Base-by-base conservation (phyloP, 2,888 invertebrate genomes). In the Stratiomys singularior region DNA sequence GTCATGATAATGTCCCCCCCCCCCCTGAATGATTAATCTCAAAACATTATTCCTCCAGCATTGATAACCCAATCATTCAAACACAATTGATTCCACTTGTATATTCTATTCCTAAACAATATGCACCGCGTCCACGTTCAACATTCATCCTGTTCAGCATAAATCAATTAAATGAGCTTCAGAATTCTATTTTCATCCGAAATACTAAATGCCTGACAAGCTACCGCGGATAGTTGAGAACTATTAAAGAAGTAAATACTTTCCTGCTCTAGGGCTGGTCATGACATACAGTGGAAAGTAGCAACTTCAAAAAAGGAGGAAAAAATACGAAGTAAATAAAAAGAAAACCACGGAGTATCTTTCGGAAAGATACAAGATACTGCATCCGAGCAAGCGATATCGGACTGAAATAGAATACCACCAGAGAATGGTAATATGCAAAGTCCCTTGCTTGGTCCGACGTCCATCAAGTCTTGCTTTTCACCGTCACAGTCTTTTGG, bases 141-240 rank as follows among this genome's bases (percentile, higher is more conserved):
- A 60, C 5, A 18, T 23, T 25, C 69, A 69, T 69, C 69, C 69
- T 69, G 71, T 72, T 72, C 52, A 13, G 27, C 56, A 56, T 72
- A 72, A 72, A 72, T 72, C 71, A 72, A 52, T 52, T 72, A 72
- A 72, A 72, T 72, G 52, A 52, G 71, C 71, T 30, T 56, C 23
- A 30, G 71, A 72, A 72, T 72, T 52, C 71, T 72, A 72, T 72
- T 72, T 72, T 72, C 52, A 52, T 72, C 56, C 71, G n/a, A 52
- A 18, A 28, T 7, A 25, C 60, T 28, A 30, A 30, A 18, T 27
- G 56, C 30, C 18, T 66, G 37, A 37, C 66, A 18, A 18, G 18
- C 37, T 28, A 27, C 66, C 37, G 66, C 23, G 25, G 66, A 72
- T 72, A 56, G 71, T 28, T 56, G 56, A 72, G 71, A 56, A 72